These are phyloP conservation scores for Enteromius argenteus DNA, from an alignment of 2,797 vertebrate genomes.

Conservation along the genomic window DNA sequence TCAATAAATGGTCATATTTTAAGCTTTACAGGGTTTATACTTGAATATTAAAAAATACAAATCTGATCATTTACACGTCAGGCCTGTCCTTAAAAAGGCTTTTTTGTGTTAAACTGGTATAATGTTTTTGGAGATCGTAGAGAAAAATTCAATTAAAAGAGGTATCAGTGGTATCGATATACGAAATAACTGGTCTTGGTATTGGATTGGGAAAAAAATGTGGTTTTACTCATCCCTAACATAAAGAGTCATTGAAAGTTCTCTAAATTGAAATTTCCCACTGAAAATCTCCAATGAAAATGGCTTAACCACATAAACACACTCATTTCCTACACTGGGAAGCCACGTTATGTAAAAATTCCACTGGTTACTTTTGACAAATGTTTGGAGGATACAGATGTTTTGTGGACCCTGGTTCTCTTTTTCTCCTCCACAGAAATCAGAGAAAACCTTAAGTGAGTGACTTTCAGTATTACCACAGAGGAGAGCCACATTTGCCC, in stretches of 20 bases:
- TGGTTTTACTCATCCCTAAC: constrained; percentile 12
- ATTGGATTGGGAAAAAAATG: constrained; percentile 6
- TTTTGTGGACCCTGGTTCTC: constrained; percentile 50
- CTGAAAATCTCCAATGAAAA: constrained; percentile 49
- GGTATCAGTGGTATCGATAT: background rate
- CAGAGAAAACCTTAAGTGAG: constrained; percentile 48
- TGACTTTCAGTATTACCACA: constrained; percentile 52
- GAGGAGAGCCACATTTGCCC: constrained; percentile 28
- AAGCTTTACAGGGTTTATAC: background rate
- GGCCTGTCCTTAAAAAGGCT: background rate
- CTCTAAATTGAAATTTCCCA: constrained; percentile 47
- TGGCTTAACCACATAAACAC: constrained; percentile 52
- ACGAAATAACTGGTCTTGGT: background rate
- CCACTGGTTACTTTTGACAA: constrained; percentile 69
- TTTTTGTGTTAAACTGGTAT: background rate
- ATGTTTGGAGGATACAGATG: constrained; percentile 70
- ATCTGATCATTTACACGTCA: background rate
- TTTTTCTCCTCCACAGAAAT: constrained; percentile 20
- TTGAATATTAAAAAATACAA: background rate
- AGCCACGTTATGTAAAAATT: constrained; percentile 71
- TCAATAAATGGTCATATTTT: background rate
- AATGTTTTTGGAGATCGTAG: background rate
- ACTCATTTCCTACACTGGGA: constrained; percentile 72
- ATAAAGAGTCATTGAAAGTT: constrained; percentile 32
- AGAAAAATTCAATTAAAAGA: background rate